Evolutionary conservation across 2,113 vertebrate species (phyloP).

Genomic region (Haliaeetus leucogaster): DNA sequence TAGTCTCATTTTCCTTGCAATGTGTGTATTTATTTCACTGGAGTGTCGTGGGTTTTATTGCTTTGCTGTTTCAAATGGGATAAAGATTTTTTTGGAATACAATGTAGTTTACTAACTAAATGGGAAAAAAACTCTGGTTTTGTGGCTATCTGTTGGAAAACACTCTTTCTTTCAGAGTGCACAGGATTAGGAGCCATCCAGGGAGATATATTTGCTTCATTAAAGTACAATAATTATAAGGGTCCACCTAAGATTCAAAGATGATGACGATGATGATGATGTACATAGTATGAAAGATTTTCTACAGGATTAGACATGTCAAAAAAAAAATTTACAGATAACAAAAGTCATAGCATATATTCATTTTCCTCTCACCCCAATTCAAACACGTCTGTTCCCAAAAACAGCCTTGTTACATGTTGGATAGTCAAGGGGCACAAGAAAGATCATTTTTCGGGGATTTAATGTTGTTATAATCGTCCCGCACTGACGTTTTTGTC

Average conservation of each 20-base stretch:
- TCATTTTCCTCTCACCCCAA: neutral
- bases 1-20: constrained; percentile 25
- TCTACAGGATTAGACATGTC: neutral
- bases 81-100: neutral
- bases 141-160: neutral
- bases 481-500: neutral
- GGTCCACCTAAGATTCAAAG: neutral
- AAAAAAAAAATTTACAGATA: neutral
- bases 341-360: neutral
- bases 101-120: neutral
- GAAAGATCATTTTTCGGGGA: accelerated
- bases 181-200: neutral
- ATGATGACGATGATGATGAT: neutral
- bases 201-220: neutral
- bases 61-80: neutral
- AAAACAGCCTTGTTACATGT: neutral
- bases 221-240: neutral
- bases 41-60: neutral
- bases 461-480: neutral
- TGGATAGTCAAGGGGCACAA: neutral
- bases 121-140: neutral
- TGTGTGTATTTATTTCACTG: neutral
- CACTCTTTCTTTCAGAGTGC: neutral
- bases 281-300: neutral
- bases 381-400: neutral